Conservation (phyloP, 2,113 vertebrate species). For the Rhinogobius similis region DNA sequence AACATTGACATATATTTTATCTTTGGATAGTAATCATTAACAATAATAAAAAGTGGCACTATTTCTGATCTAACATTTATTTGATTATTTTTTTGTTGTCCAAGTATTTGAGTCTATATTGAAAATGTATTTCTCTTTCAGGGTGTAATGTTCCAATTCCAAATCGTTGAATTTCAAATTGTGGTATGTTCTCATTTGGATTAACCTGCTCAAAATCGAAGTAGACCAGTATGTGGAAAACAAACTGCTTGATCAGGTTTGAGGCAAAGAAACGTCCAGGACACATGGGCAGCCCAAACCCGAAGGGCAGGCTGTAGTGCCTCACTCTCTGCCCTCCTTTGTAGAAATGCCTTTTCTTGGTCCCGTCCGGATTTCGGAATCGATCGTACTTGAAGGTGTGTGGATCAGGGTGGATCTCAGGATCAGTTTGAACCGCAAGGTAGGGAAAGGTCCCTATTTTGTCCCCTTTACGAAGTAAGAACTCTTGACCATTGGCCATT, state of each 20-base stretch:
- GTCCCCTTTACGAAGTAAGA: conserved; percentile 82
- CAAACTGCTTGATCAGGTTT: conserved; percentile 89
- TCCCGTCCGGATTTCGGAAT: conserved; percentile 82
- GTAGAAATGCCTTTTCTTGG: conserved; percentile 84
- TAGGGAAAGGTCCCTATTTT: conserved; percentile 85
- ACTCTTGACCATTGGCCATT: conserved; percentile 72
- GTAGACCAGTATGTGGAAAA: conserved; percentile 84
- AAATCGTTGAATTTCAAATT: conserved; percentile 80
- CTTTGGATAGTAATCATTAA: too few species aligned
- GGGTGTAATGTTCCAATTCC: conserved; percentile 89
- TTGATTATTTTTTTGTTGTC: too few species aligned
- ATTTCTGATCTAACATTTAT: neutral
- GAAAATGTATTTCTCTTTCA: conserved; percentile 77
- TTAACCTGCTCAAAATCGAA: conserved; percentile 87
- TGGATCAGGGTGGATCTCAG: conserved; percentile 86
- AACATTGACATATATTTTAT: too few species aligned
- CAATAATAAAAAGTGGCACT: too few species aligned
- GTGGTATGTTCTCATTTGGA: conserved; percentile 76
- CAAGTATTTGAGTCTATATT: conserved; percentile 69
- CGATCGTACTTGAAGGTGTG: conserved; percentile 82
- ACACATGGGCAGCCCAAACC: conserved; percentile 83
- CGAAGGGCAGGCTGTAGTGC: conserved; percentile 91
- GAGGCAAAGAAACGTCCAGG: conserved; percentile 88
- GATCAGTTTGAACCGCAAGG: conserved; percentile 82
- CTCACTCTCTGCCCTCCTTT: conserved; percentile 85